Conservation (phyloP, 2,113 vertebrate genomes). For the Eubucco bourcierii region DNA sequence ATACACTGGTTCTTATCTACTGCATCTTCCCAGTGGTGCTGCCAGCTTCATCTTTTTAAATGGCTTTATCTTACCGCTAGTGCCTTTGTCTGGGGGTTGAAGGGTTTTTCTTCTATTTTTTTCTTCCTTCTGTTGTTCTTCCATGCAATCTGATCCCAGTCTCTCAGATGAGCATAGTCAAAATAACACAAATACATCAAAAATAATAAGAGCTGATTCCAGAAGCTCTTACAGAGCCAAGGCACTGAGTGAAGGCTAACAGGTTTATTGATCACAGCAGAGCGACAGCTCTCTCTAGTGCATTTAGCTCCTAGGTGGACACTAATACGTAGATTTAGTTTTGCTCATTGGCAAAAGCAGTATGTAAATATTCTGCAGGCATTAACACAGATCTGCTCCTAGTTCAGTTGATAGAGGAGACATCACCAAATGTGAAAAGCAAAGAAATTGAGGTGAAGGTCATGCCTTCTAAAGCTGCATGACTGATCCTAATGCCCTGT, state of each 20-base stretch:
- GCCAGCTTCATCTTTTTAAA: neutral
- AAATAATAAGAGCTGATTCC: neutral
- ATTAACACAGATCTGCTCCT: neutral
- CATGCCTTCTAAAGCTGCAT: neutral
- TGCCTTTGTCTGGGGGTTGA: neutral
- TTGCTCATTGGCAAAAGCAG: neutral
- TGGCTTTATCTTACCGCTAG: neutral
- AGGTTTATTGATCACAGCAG: neutral
- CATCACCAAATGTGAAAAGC: neutral
- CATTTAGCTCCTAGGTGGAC: neutral
- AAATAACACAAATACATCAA: slow-evolving; percentile 10
- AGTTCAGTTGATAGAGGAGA: neutral
- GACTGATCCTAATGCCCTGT: slow-evolving; percentile 18
- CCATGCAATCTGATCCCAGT: neutral
- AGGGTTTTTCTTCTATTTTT: neutral
- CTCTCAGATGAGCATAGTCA: neutral
- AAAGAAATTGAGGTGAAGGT: neutral
- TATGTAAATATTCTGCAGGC: neutral
- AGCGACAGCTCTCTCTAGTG: neutral
- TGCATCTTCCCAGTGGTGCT: neutral
- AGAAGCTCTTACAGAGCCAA: neutral
- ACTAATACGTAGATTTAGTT: neutral
- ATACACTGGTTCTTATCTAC: neutral
- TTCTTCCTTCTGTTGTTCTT: neutral
- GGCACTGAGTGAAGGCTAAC: neutral